Percentiles rank a stretch among this genome's conserved stretches.
phyloP scores from a whole-genome alignment of 35 echinoderm and acorn worm genomes.

The Diadema setosum region DNA sequence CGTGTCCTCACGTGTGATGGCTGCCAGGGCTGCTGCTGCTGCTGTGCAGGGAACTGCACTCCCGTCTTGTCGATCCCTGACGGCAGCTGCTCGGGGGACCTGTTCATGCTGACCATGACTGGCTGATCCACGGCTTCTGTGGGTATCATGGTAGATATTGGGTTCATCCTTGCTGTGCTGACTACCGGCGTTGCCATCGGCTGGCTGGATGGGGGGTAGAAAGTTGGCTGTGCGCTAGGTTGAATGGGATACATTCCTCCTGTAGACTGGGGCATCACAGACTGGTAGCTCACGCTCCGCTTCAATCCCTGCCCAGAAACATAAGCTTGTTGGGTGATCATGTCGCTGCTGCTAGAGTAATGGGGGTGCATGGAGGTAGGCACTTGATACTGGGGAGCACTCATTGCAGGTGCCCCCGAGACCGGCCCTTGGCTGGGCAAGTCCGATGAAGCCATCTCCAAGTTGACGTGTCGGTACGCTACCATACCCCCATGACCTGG shows the following conservation, averaged over 20 bases:
- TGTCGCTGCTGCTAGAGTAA: neutral
- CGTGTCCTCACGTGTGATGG: neutral
- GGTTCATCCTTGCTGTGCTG: neutral
- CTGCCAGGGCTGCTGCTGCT: neutral
- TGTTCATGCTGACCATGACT: neutral
- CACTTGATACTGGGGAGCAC: neutral
- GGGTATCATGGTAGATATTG: neutral
- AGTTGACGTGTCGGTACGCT: neutral
- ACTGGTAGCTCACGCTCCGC: constrained; percentile 1
- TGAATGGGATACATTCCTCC: neutral
- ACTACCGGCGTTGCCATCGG: neutral
- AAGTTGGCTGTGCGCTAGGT: neutral
- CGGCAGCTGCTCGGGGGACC: neutral
- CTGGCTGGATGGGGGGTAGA: neutral
- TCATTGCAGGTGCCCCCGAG: neutral
- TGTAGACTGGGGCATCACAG: neutral
- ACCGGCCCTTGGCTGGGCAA: neutral
- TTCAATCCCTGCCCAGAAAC: neutral
- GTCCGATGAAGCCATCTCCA: neutral
- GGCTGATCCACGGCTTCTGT: neutral
- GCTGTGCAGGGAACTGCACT: neutral
- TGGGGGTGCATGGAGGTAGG: constrained; percentile 9
- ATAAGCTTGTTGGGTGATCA: neutral
- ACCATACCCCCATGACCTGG: neutral
- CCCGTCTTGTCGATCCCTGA: neutral